Evolutionary conservation across 2,888 invertebrate species (phyloP).

Genomic region (Colostygia pectinataria): DNA sequence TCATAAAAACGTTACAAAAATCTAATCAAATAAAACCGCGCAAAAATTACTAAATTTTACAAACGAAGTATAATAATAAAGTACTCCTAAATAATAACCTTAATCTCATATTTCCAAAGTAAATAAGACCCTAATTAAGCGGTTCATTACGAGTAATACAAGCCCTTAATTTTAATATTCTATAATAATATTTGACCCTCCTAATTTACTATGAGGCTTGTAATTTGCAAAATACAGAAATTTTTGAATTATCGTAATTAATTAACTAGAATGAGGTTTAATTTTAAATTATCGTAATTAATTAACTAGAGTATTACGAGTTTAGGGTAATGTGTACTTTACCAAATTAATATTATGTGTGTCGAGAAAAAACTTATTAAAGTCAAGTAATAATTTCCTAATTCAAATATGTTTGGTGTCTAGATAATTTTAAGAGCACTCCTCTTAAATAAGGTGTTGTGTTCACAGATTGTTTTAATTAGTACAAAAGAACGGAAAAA

Average conservation of each 20-base stretch:
- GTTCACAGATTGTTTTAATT: background rate
- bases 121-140: constrained; percentile 26
- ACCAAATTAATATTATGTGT: too few relatives aligned
- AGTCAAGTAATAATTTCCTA: too few relatives aligned
- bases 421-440: too few relatives aligned
- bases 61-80: background rate
- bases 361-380: too few relatives aligned
- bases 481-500: constrained; percentile 33
- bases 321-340: too few relatives aligned
- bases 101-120: constrained; percentile 21
- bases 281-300: too few relatives aligned
- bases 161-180: constrained; percentile 10
- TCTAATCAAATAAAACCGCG: too few relatives aligned
- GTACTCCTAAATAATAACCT: background rate
- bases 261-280: too few relatives aligned
- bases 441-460: background rate
- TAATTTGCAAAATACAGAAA: background rate
- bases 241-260: background rate
- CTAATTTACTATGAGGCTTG: constrained; percentile 7
- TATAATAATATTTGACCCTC: constrained; percentile 7
- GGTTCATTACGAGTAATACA: constrained; percentile 25
- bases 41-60: too few relatives aligned
- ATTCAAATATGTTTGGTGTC: too few relatives aligned
- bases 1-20: too few relatives aligned
- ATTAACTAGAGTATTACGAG: too few relatives aligned